Evolutionary conservation across 2,113 vertebrate genomes (phyloP).

Genomic region (Sapayoa aenigma): DNA sequence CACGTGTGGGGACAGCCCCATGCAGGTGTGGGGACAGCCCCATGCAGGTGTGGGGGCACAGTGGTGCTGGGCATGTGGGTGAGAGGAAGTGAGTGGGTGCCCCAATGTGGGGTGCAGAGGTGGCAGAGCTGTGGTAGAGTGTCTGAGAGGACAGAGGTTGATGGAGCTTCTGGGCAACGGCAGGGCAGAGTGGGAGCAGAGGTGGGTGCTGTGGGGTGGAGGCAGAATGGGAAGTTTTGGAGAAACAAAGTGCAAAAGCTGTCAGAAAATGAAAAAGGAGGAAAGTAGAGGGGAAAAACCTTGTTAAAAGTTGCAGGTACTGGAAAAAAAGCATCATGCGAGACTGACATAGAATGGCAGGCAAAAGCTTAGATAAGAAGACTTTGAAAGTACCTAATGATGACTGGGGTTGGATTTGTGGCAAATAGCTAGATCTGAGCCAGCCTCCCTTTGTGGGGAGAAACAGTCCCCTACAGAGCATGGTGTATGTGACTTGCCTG

Average conservation of each 20-base stretch:
- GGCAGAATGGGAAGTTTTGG: neutral
- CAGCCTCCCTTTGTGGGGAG: neutral
- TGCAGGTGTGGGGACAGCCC: neutral
- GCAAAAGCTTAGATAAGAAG: neutral
- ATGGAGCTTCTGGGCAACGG: neutral
- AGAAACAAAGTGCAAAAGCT: neutral
- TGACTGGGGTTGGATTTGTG: neutral
- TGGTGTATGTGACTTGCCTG: neutral
- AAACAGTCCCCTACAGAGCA: neutral
- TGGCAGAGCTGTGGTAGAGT: neutral
- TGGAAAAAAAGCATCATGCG: neutral
- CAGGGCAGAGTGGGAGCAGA: neutral
- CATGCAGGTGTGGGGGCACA: accelerated
- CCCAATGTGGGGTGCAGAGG: neutral
- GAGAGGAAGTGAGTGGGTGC: neutral
- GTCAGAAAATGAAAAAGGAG: neutral
- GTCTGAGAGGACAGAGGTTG: neutral
- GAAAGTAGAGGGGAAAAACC: neutral
- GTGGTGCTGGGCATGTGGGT: accelerated
- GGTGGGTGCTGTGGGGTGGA: accelerated
- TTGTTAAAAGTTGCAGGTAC: neutral
- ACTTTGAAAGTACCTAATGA: neutral
- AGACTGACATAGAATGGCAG: neutral
- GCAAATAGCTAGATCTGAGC: neutral
- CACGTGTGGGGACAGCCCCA: neutral